Evolutionary conservation across 2,888 invertebrate genomes (phyloP).

Genomic region (Rotaria macrura): DNA sequence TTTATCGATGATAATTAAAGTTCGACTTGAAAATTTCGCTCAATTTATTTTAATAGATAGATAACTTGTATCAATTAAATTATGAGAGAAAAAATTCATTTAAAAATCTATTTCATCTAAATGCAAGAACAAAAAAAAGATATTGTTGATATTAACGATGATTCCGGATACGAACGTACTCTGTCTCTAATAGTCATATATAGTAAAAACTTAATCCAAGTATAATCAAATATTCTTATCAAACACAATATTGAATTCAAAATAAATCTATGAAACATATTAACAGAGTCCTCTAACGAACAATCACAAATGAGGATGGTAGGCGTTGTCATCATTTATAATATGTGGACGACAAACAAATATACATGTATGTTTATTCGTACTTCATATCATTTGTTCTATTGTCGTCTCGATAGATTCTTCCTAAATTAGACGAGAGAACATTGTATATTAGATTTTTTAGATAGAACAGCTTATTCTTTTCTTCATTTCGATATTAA

Average conservation of each 20-base stretch:
- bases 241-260: neutral
- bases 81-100: no score
- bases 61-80: no score
- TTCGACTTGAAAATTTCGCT: no score
- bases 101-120: no score
- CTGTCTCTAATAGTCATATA: neutral
- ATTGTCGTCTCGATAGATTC: neutral
- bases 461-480: no score
- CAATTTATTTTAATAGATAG: no score
- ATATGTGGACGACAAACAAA: constrained; percentile 10
- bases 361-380: neutral
- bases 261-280: neutral
- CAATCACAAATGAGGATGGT: neutral
- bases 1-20: no score
- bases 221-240: neutral
- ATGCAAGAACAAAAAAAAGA: neutral
- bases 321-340: neutral
- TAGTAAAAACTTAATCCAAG: neutral
- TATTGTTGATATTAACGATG: neutral
- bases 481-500: no score
- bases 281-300: neutral
- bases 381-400: neutral
- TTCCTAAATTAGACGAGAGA: neutral
- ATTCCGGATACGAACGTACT: constrained; percentile 3
- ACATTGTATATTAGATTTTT: no score